Percentiles rank a stretch among this genome's conserved stretches.
phyloP scores from a whole-genome alignment of 2,888 invertebrate species.

The Tipula vernalis region DNA sequence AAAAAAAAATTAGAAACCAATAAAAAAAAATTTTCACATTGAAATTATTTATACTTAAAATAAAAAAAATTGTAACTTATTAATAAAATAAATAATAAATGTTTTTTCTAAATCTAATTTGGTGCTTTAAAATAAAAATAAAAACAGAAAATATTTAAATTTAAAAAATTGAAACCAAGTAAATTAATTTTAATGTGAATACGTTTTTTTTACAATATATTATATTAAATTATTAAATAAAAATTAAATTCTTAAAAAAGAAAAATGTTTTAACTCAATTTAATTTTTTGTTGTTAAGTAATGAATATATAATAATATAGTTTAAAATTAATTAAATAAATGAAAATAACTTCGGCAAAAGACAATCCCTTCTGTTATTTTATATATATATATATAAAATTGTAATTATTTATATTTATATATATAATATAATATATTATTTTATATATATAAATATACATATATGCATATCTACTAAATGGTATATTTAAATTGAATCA shows the following conservation, averaged over 20 bases:
- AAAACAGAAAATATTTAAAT: neutral
- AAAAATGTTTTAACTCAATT: neutral
- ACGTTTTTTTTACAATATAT: neutral
- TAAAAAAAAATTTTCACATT: neutral
- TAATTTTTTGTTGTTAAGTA: neutral
- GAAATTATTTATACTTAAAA: neutral
- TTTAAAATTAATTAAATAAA: neutral
- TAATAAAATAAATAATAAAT: neutral
- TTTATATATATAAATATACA: neutral
- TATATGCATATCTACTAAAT: neutral
- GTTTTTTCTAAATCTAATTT: constrained; percentile 5
- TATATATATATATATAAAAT: neutral
- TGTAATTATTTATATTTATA: neutral
- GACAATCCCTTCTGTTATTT: neutral
- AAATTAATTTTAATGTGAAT: neutral
- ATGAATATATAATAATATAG: neutral
- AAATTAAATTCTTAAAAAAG: neutral
- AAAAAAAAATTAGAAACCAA: neutral
- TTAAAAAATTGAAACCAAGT: neutral
- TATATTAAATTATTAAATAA: neutral
- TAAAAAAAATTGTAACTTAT: neutral
- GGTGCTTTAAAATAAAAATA: neutral
- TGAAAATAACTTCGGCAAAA: neutral
- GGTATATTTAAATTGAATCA: constrained; percentile 1
- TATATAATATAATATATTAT: neutral